Base-by-base conservation (phyloP, 2,113 vertebrate genomes). In the Nansenia antarctica region DNA sequence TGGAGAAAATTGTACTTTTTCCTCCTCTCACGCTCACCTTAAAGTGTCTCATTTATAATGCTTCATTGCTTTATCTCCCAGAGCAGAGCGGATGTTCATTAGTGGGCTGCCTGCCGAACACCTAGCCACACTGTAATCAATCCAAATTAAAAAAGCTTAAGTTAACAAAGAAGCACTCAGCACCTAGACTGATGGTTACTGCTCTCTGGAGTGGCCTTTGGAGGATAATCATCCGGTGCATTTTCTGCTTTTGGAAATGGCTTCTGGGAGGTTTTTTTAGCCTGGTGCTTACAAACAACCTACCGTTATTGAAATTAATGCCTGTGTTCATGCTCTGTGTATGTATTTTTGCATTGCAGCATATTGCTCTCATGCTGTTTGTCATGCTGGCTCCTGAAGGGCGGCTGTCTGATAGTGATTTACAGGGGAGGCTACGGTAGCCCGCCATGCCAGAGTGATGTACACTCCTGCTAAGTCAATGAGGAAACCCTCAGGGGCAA, bases 331-430 rank as follows among this genome's bases (percentile, higher is more conserved):
- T n/a, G 62, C 49, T 61, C 39, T 24, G 14, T 45, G 29, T 42
- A 8, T 39, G 52, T 39, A 29, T 24, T 29, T 27, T 2, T 26
- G 5, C 14, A 22, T 7, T 22, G 49, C n/a, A 12, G 52, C n/a
- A 26, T 9, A 54, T 22, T 1, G 12, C 52, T 27, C 22, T 54
- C 52, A 54, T 24, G 52, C 26, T 55, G 53, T 55, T 55, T 55
- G 9, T 29, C 22, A 4, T 9, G 1, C 22, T 15, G 53, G 12
- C 42, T 47, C 42, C 42, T 47, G 42, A 15, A 15, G 42, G 53
- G 15, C 29, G 77, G 70, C 81, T 73, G 83, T 69, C 49, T 85
- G 90, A 90, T 85, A 76, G 55, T 88, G 90, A 93, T 86, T 73
- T 81, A 89, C 70, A 82, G 78, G 73, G 22, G 22, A 66, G 57